Evolutionary conservation across 2,797 vertebrate species (phyloP), one percentile per base, ranked within the genome.

Genomic region (Intellagama lesueurii): DNA sequence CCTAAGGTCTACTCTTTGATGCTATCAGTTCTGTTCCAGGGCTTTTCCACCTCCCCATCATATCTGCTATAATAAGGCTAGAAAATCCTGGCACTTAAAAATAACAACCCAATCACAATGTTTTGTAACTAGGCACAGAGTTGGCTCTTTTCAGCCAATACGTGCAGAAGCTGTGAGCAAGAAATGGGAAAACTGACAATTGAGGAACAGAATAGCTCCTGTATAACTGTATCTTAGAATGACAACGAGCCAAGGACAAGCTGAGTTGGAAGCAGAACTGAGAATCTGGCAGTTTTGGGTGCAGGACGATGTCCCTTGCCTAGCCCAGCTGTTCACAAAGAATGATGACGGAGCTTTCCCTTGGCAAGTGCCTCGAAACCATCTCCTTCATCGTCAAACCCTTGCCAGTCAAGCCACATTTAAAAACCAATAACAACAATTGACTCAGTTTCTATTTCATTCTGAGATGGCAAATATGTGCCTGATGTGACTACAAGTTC

Each of bases 41-140:
- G 4, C 35, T 32, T 52, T 66, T 73, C 28, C 32, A 93, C 86
- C 83, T 56, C 7, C 16, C 19, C 90, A 92, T 86, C 79, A 84
- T 81, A 30, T 69, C 79, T 91, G 83, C 89, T 68, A 12, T 89
- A 70, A 88, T 83, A 87, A 44, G 93, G 89, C 91, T 88, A 82
- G 40, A 88, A 91, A 44, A 60, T 70, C 76, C 44, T 47, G 6
- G 16, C 40, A 0, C 0, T 92, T 73, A 85, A 88, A 78, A 73
- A 44, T 9, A 28, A 28, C 32, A 12, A 32, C 70, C 49, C 83
- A 68, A 32, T 85, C 90, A 91, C 78, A 89, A 81, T 91, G 82
- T 30, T 93, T 83, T 83, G 14, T 26, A 44, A 86, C 44, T 28
- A 52, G 17, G 0, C 44, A 28, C 66, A 75, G 87, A 91, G 5